These are phyloP conservation scores for Malurus cyaneus DNA, from an alignment of 2,113 vertebrate species.

Conservation along the genomic window DNA sequence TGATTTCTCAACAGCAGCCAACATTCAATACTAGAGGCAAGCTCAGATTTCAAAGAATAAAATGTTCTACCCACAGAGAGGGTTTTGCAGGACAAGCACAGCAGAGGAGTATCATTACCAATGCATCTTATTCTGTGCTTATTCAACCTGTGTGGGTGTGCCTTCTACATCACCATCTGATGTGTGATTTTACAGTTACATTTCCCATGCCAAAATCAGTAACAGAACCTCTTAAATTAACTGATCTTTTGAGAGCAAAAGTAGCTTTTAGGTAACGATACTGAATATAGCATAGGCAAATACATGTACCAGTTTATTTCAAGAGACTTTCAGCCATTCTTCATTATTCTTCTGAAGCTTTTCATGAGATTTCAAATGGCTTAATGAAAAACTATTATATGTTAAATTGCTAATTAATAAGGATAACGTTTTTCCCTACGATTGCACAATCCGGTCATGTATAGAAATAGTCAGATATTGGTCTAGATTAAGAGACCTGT, in stretches of 20 bases:
- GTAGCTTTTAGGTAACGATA: background rate
- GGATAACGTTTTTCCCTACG: background rate
- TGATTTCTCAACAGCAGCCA: background rate
- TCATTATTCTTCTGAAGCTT: background rate
- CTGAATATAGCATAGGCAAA: conserved; percentile 3
- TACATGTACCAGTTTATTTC: background rate
- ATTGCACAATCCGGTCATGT: background rate
- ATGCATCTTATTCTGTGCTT: conserved; percentile 1
- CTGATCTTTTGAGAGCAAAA: background rate
- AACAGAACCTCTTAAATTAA: conserved; percentile 42
- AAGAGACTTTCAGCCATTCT: background rate
- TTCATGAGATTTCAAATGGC: background rate
- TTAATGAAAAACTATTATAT: background rate
- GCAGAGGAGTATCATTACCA: conserved; percentile 8
- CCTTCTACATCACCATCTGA: conserved; percentile 52
- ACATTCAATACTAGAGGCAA: background rate
- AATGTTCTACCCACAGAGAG: background rate
- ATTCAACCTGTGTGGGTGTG: background rate
- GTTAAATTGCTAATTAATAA: background rate
- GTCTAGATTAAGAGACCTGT: background rate
- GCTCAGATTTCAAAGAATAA: conserved; percentile 28
- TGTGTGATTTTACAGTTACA: conserved; percentile 40
- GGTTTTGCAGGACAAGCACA: background rate
- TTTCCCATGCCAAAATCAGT: background rate
- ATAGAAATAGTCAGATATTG: background rate